Evolutionary conservation across 2,113 vertebrate species (phyloP).

Genomic region (Sylvia atricapilla): DNA sequence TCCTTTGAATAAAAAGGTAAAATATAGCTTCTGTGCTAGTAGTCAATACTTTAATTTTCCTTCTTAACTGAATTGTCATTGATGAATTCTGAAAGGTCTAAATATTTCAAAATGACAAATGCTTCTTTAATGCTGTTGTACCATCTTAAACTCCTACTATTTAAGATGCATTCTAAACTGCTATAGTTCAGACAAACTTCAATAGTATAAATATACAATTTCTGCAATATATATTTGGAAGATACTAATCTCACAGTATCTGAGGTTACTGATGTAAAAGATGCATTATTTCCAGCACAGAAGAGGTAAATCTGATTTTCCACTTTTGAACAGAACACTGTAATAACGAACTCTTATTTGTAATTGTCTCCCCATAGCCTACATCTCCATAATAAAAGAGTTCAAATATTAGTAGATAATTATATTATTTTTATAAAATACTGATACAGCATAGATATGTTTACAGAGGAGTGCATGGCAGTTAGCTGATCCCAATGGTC

Average conservation of each 20-base stretch:
- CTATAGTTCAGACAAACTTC: neutral
- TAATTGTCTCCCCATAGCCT: neutral
- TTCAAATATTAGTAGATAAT: neutral
- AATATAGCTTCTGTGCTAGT: neutral
- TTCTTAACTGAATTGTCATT: neutral
- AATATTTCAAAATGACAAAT: constrained; percentile 1
- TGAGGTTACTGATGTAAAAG: neutral
- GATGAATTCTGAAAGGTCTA: neutral
- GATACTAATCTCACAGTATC: neutral
- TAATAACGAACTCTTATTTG: neutral
- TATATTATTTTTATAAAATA: neutral
- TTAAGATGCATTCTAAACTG: neutral
- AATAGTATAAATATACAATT: neutral
- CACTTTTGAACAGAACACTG: neutral
- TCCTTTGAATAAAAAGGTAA: constrained; percentile 31
- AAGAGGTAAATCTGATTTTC: constrained; percentile 13
- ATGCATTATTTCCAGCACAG: neutral
- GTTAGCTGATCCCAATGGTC: neutral
- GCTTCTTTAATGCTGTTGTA: neutral
- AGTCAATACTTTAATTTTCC: constrained; percentile 38
- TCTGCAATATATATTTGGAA: neutral
- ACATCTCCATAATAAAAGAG: neutral
- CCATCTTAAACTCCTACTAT: neutral
- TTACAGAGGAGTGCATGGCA: neutral
- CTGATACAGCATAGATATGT: neutral